Evolutionary conservation across 2,113 vertebrate species (phyloP).

Genomic region (Nymphicus hollandicus): DNA sequence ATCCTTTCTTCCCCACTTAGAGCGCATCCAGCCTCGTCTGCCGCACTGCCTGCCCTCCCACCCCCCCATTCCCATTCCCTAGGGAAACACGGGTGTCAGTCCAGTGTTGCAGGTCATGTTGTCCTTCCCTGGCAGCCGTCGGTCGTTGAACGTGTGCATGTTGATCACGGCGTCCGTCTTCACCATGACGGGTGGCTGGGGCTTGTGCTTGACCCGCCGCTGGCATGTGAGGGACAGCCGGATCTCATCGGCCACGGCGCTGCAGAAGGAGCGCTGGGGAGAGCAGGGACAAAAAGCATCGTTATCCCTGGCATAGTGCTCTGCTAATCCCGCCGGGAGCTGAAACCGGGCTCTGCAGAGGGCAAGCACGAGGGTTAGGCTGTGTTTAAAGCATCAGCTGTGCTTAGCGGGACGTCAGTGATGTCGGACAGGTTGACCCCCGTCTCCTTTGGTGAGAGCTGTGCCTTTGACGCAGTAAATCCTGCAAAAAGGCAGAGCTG

Average conservation of each 20-base stretch:
- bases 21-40: constrained; percentile 6
- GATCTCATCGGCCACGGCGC: constrained; percentile 93
- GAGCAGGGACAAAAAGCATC: not conserved
- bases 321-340: rapidly evolving
- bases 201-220: constrained; percentile 92
- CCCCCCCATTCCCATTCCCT: constrained; percentile 33
- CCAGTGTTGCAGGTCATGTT: constrained; percentile 91
- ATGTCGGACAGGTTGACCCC: not conserved
- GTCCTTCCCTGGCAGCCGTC: constrained; percentile 96
- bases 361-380: rapidly evolving
- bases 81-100: constrained; percentile 91
- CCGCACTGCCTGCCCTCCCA: not conserved
- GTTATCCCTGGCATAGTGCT: not conserved
- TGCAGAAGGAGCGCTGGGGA: constrained; percentile 97
- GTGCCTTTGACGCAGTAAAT: not conserved
- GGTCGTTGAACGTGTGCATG: constrained; percentile 99
- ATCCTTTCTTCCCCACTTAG: constrained; percentile 63
- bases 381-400: not conserved
- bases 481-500: not conserved
- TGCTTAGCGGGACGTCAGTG: not conserved
- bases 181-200: constrained; percentile 83
- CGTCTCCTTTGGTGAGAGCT: not conserved
- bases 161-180: constrained; percentile 97
- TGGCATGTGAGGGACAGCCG: constrained; percentile 96
- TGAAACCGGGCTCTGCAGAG: not conserved